phyloP scores from a whole-genome alignment of 2,113 vertebrate species.

The Oncorhynchus masou region DNA sequence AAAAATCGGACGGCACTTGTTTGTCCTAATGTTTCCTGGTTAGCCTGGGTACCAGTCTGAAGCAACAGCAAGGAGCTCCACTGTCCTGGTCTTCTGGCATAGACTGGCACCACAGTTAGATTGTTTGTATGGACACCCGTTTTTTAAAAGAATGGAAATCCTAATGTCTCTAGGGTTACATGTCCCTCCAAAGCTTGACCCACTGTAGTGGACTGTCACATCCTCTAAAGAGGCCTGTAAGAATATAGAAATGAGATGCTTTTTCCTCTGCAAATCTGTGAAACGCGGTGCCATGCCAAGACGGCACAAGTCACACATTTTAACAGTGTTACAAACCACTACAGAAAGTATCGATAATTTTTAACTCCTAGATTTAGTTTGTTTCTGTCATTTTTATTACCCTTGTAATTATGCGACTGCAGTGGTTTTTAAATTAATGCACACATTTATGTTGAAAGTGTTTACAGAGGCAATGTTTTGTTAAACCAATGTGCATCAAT shows the following conservation, averaged over 20 bases:
- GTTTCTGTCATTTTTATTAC: slow-evolving; percentile 40
- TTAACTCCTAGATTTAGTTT: slow-evolving; percentile 53
- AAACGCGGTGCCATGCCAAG: neutral
- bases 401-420: slow-evolving; percentile 61
- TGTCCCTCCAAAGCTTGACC: neutral
- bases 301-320: slow-evolving; percentile 26
- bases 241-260: neutral
- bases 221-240: neutral
- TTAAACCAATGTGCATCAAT: slow-evolving; percentile 65
- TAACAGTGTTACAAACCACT: slow-evolving; percentile 60
- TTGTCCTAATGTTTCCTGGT: neutral
- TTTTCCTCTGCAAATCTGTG: slow-evolving; percentile 20
- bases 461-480: slow-evolving; percentile 71
- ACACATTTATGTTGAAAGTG: slow-evolving; percentile 70
- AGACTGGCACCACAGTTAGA: neutral
- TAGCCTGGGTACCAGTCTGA: neutral
- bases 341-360: slow-evolving; percentile 35
- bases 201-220: slow-evolving; percentile 29
- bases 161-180: neutral
- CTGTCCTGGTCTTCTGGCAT: neutral
- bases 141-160: neutral
- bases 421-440: slow-evolving; percentile 61
- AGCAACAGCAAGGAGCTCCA: neutral
- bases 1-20: slow-evolving; percentile 10
- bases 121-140: neutral